These are phyloP conservation scores for Spisula solida DNA, from an alignment of 2,888 invertebrate genomes.

Conservation along the genomic window DNA sequence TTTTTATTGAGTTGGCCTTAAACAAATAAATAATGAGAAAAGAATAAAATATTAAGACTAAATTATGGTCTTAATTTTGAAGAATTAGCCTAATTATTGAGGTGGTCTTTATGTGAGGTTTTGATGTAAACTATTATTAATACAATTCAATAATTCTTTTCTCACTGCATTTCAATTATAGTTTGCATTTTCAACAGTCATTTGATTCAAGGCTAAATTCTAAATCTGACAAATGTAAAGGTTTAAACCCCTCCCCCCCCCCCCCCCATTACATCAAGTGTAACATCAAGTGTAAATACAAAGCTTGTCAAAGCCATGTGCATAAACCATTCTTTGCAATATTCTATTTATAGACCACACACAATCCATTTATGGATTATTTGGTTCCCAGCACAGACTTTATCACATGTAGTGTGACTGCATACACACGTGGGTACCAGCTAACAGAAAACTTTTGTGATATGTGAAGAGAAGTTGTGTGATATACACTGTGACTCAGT, in stretches of 20 bases:
- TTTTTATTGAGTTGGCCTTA: no score
- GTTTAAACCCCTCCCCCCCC: neutral
- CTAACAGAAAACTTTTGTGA: constrained; percentile 41
- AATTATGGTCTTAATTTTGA: no score
- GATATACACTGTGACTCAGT: constrained; percentile 30
- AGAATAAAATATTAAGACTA: no score
- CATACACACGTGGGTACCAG: constrained; percentile 29
- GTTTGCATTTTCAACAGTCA: no score
- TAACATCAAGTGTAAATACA: constrained; percentile 39
- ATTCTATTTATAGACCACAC: constrained; percentile 35
- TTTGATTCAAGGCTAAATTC: neutral
- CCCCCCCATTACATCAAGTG: no score
- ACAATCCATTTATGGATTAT: constrained; percentile 51
- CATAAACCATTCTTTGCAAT: constrained; percentile 30
- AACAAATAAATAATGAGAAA: no score
- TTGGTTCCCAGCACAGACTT: constrained; percentile 22
- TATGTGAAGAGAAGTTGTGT: constrained; percentile 45
- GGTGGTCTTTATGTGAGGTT: no score
- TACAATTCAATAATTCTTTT: no score
- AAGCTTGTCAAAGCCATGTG: constrained; percentile 29
- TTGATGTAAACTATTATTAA: no score
- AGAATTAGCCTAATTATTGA: no score
- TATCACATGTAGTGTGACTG: constrained; percentile 1
- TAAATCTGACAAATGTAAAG: neutral
- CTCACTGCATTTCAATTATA: no score